Conservation (phyloP, 2,797 vertebrate species). For the Pipistrellus kuhlii region DNA sequence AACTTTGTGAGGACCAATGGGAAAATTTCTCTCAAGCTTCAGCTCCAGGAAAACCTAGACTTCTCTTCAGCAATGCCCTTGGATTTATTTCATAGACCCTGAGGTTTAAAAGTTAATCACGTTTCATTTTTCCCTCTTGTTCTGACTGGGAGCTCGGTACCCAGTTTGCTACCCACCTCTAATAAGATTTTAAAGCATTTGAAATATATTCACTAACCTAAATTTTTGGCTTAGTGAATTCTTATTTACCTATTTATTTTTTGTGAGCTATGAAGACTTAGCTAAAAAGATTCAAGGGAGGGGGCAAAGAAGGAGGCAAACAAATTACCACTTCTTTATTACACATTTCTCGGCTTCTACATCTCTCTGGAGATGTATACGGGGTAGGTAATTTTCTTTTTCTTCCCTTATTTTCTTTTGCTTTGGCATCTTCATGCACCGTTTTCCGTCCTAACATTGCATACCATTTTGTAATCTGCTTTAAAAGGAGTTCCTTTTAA, state of each 20-base stretch:
- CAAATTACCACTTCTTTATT: background rate
- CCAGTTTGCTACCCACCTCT: background rate
- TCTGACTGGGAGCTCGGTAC: background rate
- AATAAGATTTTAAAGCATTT: background rate
- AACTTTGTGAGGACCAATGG: background rate
- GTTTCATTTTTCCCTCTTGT: background rate
- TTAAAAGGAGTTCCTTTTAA: slow-evolving; percentile 70
- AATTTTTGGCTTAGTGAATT: background rate
- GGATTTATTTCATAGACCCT: background rate
- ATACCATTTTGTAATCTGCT: slow-evolving; percentile 49
- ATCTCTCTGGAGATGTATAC: background rate
- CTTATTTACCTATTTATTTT: slow-evolving; percentile 55
- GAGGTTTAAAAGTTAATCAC: background rate
- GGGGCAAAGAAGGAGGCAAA: background rate
- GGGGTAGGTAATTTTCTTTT: background rate
- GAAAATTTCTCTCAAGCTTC: background rate
- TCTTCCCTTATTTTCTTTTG: slow-evolving; percentile 24
- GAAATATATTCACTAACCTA: background rate
- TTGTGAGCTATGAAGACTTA: slow-evolving; percentile 12
- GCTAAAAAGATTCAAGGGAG: background rate
- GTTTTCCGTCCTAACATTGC: background rate
- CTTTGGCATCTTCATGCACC: background rate
- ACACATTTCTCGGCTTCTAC: background rate
- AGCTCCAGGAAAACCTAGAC: background rate
- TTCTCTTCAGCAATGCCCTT: background rate